Conservation (phyloP, 1,140 invertebrate species). For the Pseudachorutes palmiensis region DNA sequence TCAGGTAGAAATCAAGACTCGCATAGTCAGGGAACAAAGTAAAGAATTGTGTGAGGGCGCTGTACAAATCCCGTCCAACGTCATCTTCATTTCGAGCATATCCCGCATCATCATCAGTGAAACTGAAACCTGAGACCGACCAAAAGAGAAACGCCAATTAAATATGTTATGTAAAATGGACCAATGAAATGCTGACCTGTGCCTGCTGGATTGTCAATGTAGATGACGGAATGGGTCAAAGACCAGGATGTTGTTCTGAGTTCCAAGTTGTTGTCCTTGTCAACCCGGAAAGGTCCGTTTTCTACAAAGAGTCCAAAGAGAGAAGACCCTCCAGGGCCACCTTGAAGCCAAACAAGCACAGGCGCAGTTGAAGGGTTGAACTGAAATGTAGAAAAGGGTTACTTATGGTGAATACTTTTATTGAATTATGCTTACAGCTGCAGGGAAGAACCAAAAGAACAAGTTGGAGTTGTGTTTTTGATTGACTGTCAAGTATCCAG, state of each 20-base stretch:
- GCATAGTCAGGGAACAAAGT: slow-evolving; percentile 59
- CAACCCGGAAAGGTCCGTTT: slow-evolving; percentile 46
- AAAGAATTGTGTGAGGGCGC: slow-evolving; percentile 62
- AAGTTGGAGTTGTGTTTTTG: slow-evolving; percentile 46
- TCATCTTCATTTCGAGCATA: slow-evolving; percentile 57
- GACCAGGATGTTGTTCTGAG: slow-evolving; percentile 44
- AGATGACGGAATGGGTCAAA: slow-evolving; percentile 46
- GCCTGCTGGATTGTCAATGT: slow-evolving; percentile 50
- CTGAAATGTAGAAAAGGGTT: slow-evolving; percentile 14
- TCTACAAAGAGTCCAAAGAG: slow-evolving; percentile 50
- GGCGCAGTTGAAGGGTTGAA: slow-evolving; percentile 41
- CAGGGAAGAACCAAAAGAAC: slow-evolving; percentile 46
- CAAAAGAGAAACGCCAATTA: neutral
- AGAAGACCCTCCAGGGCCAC: slow-evolving; percentile 48
- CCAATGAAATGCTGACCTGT: slow-evolving; percentile 38
- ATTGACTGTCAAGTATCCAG: slow-evolving; percentile 48
- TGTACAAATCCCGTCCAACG: slow-evolving; percentile 58
- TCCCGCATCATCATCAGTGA: slow-evolving; percentile 55
- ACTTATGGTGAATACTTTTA: neutral
- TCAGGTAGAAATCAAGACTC: slow-evolving; percentile 62
- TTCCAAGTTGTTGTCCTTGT: slow-evolving; percentile 41
- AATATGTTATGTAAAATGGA: slow-evolving; percentile 26
- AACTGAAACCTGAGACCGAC: slow-evolving; percentile 55
- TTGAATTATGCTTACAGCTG: neutral
- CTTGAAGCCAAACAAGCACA: slow-evolving; percentile 46